Evolutionary conservation across 1,140 invertebrate species (phyloP).

Genomic region (Drosophila nebulosa): DNA sequence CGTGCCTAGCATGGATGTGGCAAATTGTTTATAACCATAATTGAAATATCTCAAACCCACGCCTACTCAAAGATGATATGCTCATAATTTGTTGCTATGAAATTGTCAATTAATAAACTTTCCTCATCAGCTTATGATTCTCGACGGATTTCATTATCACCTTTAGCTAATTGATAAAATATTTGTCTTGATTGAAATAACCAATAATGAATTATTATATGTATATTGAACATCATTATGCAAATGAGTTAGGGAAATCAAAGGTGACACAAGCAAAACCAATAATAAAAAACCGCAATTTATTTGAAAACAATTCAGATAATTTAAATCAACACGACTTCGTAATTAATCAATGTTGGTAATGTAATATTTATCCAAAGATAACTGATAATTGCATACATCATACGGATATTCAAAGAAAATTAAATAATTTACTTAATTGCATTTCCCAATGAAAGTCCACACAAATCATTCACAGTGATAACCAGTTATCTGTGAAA

Average conservation of each 20-base stretch:
- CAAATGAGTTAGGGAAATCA: slow-evolving; percentile 7
- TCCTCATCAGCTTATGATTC: neutral
- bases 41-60: slow-evolving; percentile 32
- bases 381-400: too few species aligned
- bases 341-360: too few species aligned
- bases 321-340: neutral
- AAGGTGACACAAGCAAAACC: slow-evolving; percentile 26
- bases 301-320: neutral
- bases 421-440: too few species aligned
- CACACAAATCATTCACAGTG: too few species aligned
- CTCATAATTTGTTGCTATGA: neutral
- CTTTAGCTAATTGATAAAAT: slow-evolving; percentile 9
- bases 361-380: too few species aligned
- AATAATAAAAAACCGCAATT: slow-evolving; percentile 20
- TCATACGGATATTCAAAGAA: too few species aligned
- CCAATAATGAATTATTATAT: slow-evolving; percentile 37
- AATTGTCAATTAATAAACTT: slow-evolving; percentile 13
- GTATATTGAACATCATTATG: slow-evolving; percentile 17
- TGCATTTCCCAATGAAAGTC: neutral
- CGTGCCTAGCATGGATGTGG: neutral
- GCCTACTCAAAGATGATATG: neutral
- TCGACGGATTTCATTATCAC: slow-evolving; percentile 46
- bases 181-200: slow-evolving; percentile 36
- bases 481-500: too few species aligned
- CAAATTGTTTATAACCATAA: slow-evolving; percentile 33